Evolutionary conservation across 2,113 vertebrate genomes (phyloP).

Genomic region (Petaurus breviceps): DNA sequence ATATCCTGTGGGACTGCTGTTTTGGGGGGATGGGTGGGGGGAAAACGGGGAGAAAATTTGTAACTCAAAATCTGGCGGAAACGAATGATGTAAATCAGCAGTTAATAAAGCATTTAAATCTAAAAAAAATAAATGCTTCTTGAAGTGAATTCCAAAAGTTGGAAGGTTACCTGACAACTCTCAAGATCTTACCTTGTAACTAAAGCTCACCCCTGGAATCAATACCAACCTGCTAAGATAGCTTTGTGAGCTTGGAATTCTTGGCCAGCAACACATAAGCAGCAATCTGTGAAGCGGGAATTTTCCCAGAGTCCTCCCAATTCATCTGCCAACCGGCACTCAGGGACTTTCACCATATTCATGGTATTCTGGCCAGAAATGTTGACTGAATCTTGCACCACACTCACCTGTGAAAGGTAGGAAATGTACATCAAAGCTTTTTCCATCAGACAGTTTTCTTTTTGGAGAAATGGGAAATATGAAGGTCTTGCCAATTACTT

Average conservation of each 20-base stretch:
- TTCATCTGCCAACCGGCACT: slow-evolving; percentile 96
- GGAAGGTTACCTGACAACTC: slow-evolving; percentile 41
- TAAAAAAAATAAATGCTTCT: neutral
- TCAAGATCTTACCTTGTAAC: slow-evolving; percentile 47
- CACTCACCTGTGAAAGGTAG: slow-evolving; percentile 91
- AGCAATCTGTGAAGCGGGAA: slow-evolving; percentile 97
- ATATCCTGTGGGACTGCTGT: too few species aligned
- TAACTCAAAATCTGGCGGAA: too few species aligned
- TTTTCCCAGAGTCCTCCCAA: slow-evolving; percentile 98
- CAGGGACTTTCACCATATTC: slow-evolving; percentile 96
- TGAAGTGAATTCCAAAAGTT: slow-evolving; percentile 30
- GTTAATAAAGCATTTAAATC: too few species aligned
- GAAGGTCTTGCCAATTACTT: neutral
- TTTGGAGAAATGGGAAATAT: neutral
- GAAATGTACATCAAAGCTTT: slow-evolving; percentile 51
- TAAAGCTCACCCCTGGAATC: slow-evolving; percentile 20
- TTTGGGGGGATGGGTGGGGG: too few species aligned
- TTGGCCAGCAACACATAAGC: slow-evolving; percentile 94
- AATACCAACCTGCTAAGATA: slow-evolving; percentile 91
- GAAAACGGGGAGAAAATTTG: too few species aligned
- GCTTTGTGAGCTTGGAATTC: slow-evolving; percentile 95
- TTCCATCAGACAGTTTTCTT: slow-evolving; percentile 24
- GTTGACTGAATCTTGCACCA: slow-evolving; percentile 98
- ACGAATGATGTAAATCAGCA: too few species aligned
- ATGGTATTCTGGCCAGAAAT: slow-evolving; percentile 99